A percentile compares a stretch with the other conserved stretches of the same genome.
phyloP scores from a whole-genome alignment of 2,888 invertebrate genomes.

The Netelia melanura region DNA sequence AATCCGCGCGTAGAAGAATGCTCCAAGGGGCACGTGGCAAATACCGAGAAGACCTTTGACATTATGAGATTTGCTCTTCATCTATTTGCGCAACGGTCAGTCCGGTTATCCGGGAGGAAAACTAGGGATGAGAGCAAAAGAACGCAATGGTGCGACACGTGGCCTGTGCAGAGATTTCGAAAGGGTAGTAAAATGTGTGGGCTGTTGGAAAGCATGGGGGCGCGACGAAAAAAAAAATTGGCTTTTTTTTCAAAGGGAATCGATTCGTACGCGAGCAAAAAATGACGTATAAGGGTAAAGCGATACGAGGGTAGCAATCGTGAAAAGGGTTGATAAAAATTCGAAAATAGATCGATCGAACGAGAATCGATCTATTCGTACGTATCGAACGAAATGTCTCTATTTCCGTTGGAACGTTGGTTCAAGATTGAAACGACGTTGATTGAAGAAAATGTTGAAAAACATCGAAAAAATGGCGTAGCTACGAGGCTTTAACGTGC shows the following conservation, averaged over 20 bases:
- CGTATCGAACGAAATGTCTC: no score
- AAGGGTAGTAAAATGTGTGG: background rate
- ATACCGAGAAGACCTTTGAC: conserved; percentile 36
- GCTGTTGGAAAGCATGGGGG: background rate
- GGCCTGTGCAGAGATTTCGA: background rate
- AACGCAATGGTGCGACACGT: no score
- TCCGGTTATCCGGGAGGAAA: background rate
- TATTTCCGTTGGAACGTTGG: no score
- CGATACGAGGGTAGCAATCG: no score
- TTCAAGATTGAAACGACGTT: no score
- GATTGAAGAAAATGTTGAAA: no score
- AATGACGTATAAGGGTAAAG: background rate
- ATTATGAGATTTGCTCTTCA: conserved; percentile 24
- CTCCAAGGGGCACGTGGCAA: conserved; percentile 16
- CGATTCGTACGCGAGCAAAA: background rate
- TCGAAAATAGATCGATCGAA: no score
- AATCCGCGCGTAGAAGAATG: background rate
- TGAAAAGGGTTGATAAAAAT: no score
- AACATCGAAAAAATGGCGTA: no score
- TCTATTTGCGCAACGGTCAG: conserved; percentile 22
- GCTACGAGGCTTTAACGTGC: background rate
- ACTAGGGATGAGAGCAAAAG: background rate
- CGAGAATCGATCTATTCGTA: no score
- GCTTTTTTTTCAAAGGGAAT: background rate
- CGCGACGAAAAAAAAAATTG: background rate